Base-by-base conservation (phyloP, 2,888 invertebrate species). In the Temnothorax ravouxi region DNA sequence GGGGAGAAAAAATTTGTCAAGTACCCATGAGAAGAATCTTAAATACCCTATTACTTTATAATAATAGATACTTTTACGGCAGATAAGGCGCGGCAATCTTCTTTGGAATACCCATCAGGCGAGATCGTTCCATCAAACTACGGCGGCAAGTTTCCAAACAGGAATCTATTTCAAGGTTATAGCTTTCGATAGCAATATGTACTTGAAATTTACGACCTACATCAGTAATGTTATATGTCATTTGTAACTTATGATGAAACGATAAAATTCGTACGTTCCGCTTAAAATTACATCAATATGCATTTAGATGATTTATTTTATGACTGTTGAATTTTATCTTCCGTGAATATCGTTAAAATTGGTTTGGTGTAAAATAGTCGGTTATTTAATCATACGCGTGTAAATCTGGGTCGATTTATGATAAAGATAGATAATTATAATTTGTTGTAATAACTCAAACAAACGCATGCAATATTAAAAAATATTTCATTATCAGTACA, bases 161-260 rank as follows among this genome's bases (percentile, higher is more conserved):
- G 29, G 21, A 66, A 76, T 76, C 50, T 50, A 38, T 76, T 50
- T 66, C 66, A 34, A 47, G 21, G 50, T 76, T 76, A 75, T 64
- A 62, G 29, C 15, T 44, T 21, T 62, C 44, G 21, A 61, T 61
- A 64, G 74, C 34, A 61, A 44, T 47, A 62, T 34, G 41, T 47
- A 62, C 21, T 34, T 47, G n/a, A 64, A n/a, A 64, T 62, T 62
- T 75, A 75, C 15, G 44, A 1, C n/a, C 61, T n/a, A 15, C n/a
- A 3, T 44, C 44, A 6, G 25, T 21, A 61, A 74, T 62, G 44
- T 75, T 62, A 34, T 2, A 54, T 29, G 15, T 59, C 11, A 9
- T 13, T 50, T 47, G 38, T 56, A 18, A 56, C 13, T 69, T 4
- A 29, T 72, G 38, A 25, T 25, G 8, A 41, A 59, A 41, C 11